phyloP scores from a whole-genome alignment of 2,888 invertebrate species.

The Metacarcinus magister region DNA sequence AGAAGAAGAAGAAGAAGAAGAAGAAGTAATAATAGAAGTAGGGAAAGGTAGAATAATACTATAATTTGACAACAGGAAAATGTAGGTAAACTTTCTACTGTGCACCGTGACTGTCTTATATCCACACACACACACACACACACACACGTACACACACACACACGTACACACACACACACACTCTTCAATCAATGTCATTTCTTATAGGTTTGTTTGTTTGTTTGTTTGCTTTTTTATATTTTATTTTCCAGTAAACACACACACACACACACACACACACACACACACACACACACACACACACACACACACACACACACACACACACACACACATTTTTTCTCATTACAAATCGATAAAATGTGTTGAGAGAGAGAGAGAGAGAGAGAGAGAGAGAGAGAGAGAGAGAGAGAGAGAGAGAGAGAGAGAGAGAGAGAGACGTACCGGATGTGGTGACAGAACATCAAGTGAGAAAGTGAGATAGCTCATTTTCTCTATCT shows the following conservation, averaged over 20 bases:
- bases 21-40: background rate
- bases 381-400: conserved; percentile 43
- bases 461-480: background rate
- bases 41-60: no score
- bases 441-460: background rate
- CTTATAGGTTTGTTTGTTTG: no score
- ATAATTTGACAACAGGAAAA: background rate
- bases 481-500: background rate
- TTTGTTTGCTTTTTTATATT: no score
- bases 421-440: conserved; percentile 40
- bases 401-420: conserved; percentile 48
- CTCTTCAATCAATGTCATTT: no score
- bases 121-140: conserved; percentile 4
- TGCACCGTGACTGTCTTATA: background rate
- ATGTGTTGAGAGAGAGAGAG: background rate
- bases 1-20: background rate
- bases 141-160: background rate
- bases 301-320: no score
- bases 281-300: no score
- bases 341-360: no score
- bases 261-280: no score
- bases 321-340: no score
- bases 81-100: background rate
- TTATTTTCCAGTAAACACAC: no score
- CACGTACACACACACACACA: background rate